phyloP scores from a whole-genome alignment of 2,888 invertebrate species.

The Troides aeacus region DNA sequence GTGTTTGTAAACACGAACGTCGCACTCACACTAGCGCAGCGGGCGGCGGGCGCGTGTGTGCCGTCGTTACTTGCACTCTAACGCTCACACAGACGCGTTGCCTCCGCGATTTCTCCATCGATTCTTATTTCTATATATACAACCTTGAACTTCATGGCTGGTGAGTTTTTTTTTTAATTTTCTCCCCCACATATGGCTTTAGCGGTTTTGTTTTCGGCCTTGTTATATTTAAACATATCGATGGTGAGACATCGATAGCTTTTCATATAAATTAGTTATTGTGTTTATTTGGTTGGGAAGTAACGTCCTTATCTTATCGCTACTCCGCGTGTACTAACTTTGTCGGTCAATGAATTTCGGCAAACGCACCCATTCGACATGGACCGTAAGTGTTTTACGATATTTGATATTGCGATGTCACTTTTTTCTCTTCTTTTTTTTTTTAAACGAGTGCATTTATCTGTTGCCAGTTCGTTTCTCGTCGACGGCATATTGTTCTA shows the following conservation, averaged over 20 bases:
- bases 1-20: constrained; percentile 64
- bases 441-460: constrained; percentile 2
- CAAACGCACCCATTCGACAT: constrained; percentile 47
- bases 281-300: constrained; percentile 38
- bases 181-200: not conserved
- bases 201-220: constrained; percentile 1
- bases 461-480: constrained; percentile 2
- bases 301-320: constrained; percentile 58
- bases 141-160: constrained; percentile 75
- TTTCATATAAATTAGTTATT: constrained; percentile 38
- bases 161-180: constrained; percentile 52
- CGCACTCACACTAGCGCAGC: constrained; percentile 45
- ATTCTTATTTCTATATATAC: constrained; percentile 50
- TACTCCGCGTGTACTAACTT: constrained; percentile 46
- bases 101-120: constrained; percentile 70
- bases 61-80: constrained; percentile 57
- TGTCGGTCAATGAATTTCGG: constrained; percentile 46
- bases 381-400: constrained; percentile 52
- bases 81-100: constrained; percentile 60
- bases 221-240: not conserved
- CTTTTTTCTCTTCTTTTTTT: constrained; percentile 9
- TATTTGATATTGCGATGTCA: constrained; percentile 27
- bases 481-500: not conserved
- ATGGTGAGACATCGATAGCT: constrained; percentile 33
- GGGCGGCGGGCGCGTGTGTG: constrained; percentile 30